Conservation (phyloP, 2,797 vertebrate species). For the Distichodus sexfasciatus region DNA sequence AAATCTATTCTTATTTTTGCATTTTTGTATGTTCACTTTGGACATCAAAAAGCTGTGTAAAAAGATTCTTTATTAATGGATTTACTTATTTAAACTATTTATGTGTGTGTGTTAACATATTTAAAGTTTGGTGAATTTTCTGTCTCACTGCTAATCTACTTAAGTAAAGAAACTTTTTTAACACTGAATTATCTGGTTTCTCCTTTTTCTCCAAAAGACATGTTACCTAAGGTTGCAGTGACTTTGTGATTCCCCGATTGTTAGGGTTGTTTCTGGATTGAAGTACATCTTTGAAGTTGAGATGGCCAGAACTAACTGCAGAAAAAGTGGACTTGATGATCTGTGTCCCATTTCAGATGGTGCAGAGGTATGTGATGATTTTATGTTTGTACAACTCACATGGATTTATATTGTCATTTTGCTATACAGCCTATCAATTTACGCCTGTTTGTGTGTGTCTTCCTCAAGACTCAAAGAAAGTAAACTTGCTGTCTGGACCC, state of each 20-base stretch:
- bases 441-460: background rate
- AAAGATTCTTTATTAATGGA: too few relatives aligned
- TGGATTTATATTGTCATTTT: background rate
- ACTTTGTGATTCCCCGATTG: background rate
- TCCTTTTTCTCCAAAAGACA: too few relatives aligned
- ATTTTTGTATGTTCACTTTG: too few relatives aligned
- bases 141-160: too few relatives aligned
- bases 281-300: constrained; percentile 63
- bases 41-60: too few relatives aligned
- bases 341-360: constrained; percentile 40
- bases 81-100: too few relatives aligned
- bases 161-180: too few relatives aligned
- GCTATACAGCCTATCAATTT: background rate
- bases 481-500: constrained; percentile 61
- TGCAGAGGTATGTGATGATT: constrained; percentile 46
- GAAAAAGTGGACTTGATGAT: constrained; percentile 27
- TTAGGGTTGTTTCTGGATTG: constrained; percentile 67
- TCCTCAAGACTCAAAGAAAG: constrained; percentile 53
- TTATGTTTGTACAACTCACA: background rate
- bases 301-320: constrained; percentile 63
- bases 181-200: background rate
- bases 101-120: too few relatives aligned
- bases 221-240: background rate
- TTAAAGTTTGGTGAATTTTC: too few relatives aligned
- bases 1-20: too few relatives aligned